Percentiles rank a stretch among this genome's conserved stretches.
phyloP scores from a whole-genome alignment of 2,113 vertebrate species.

The Scomber scombrus region DNA sequence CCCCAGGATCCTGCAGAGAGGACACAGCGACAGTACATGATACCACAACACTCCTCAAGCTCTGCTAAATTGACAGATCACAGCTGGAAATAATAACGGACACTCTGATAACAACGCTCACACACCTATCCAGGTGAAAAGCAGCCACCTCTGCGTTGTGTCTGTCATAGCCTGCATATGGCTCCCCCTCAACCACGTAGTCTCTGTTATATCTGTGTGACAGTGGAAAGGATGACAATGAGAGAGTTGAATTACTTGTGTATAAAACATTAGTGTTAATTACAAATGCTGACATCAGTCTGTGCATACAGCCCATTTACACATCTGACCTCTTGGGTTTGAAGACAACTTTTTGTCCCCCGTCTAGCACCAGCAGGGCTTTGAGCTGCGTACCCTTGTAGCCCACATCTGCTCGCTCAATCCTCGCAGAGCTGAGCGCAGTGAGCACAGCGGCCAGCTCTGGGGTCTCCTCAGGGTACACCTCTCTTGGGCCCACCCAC shows the following conservation, averaged over 20 bases:
- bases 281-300: neutral
- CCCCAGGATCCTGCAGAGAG: slow-evolving; percentile 90
- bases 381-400: slow-evolving; percentile 99
- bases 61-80: neutral
- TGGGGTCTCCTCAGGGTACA: slow-evolving; percentile 96
- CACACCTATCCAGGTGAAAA: slow-evolving; percentile 97
- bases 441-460: slow-evolving; percentile 95
- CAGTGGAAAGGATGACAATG: neutral
- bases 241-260: neutral
- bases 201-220: slow-evolving; percentile 91
- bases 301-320: neutral
- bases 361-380: slow-evolving; percentile 95
- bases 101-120: neutral
- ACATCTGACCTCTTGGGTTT: slow-evolving; percentile 94
- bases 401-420: slow-evolving; percentile 95
- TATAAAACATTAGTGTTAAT: neutral
- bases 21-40: neutral
- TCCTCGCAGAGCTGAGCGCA: slow-evolving; percentile 90
- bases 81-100: neutral
- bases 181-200: slow-evolving; percentile 95
- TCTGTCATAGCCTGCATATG: slow-evolving; percentile 95
- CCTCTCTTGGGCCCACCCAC: slow-evolving; percentile 98
- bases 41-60: neutral
- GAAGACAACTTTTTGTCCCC: slow-evolving; percentile 98
- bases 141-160: slow-evolving; percentile 98